These are phyloP conservation scores for Malthinus flaveolus DNA, from an alignment of 2,888 invertebrate species.

Conservation along the genomic window DNA sequence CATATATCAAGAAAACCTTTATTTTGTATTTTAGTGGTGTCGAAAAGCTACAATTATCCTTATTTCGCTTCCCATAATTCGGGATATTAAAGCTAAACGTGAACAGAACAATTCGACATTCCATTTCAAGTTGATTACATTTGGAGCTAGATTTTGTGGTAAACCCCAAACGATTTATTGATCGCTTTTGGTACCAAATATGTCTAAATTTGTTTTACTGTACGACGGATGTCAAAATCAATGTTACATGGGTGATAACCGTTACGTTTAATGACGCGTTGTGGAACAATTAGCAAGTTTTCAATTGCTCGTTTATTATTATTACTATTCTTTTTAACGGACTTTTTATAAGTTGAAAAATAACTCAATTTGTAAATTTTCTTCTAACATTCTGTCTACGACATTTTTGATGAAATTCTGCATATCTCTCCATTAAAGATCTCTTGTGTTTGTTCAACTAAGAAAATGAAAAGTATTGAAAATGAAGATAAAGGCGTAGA, in stretches of 20 bases:
- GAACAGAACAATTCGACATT: constrained; percentile 19
- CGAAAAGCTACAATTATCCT: constrained; percentile 7
- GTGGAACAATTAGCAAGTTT: neutral
- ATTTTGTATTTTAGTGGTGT: neutral
- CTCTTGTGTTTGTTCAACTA: too few species aligned
- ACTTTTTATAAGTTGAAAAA: too few species aligned
- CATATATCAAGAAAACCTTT: neutral
- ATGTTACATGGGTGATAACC: constrained; percentile 2
- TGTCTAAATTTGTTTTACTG: constrained; percentile 4
- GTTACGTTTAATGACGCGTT: constrained; percentile 5
- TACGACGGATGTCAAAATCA: neutral
- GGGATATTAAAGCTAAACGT: constrained; percentile 16
- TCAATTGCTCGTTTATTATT: too few species aligned
- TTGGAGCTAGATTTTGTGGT: constrained; percentile 15
- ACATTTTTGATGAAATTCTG: too few species aligned
- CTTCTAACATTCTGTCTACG: too few species aligned
- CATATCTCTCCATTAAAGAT: too few species aligned
- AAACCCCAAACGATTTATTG: constrained; percentile 11
- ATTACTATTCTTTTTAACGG: too few species aligned
- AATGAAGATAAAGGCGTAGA: too few species aligned
- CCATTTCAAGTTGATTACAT: constrained; percentile 17
- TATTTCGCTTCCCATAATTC: constrained; percentile 6
- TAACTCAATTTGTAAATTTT: too few species aligned
- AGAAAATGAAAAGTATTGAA: too few species aligned
- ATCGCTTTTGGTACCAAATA: constrained; percentile 3